phyloP scores from a whole-genome alignment of 2,797 vertebrate species.

The Epinephelus coioides region DNA sequence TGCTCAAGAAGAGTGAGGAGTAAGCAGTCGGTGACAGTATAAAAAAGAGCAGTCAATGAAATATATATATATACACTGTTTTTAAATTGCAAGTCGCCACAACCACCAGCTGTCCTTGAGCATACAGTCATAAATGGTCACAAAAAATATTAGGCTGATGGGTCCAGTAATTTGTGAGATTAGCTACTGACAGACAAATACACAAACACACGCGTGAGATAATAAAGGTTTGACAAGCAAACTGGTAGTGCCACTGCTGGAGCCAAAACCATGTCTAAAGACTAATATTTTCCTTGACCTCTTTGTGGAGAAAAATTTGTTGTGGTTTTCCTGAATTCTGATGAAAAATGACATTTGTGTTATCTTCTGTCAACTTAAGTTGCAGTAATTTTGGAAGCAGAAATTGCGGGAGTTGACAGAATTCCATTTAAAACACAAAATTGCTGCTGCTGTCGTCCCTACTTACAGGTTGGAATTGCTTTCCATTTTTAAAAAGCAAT shows the following conservation, averaged over 20 bases:
- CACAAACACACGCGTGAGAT: too few species aligned
- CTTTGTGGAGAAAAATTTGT: neutral
- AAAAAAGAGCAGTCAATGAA: too few species aligned
- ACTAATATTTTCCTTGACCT: neutral
- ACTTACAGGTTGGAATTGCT: neutral
- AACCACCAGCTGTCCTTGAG: too few species aligned
- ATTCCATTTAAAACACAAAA: constrained; percentile 15
- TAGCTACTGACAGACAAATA: too few species aligned
- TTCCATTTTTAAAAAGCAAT: constrained; percentile 34
- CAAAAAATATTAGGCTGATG: too few species aligned
- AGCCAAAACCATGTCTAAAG: neutral
- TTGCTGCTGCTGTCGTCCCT: neutral
- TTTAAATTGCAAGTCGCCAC: too few species aligned
- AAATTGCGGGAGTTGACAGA: neutral
- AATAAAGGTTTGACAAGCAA: neutral
- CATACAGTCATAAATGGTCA: too few species aligned
- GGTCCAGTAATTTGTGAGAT: too few species aligned
- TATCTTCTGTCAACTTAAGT: neutral
- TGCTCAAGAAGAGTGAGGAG: too few species aligned
- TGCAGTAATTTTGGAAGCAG: neutral
- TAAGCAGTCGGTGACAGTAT: too few species aligned
- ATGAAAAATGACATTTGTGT: neutral
- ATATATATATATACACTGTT: too few species aligned
- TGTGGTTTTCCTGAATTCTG: neutral
- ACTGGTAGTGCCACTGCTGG: neutral